Evolutionary conservation across 2,888 invertebrate species (phyloP), one percentile per base, ranked within the genome.

Genomic region (Caenorhabditis panamensis): DNA sequence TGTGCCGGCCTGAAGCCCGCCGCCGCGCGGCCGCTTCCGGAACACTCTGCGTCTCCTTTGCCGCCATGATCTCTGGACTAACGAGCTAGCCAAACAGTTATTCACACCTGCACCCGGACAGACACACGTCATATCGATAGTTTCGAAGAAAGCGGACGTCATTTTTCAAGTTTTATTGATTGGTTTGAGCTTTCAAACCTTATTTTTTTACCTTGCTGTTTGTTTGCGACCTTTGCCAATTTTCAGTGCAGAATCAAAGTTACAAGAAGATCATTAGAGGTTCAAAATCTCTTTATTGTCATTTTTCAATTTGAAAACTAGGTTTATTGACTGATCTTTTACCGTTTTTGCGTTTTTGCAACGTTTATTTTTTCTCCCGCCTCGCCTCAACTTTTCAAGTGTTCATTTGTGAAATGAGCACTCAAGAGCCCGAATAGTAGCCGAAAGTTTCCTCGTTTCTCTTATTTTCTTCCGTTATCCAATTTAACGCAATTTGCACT

Each of bases 401-500:
- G 72, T 72, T 72, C 72, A 72, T 72, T 72, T 63, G 72, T 72
- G 72, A 72, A 72, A 72, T 72, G 72, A 72, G 72, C 72, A 72
- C 72, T 72, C 47, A 64, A 72, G 58, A 3, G 31, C 54, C 54
- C 28, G 26, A 8, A n/a, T 49, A 36, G 20, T 37, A 54, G 26
- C 28, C 51, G 18, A 26, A 20, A 22, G 37, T 51, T 24, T 11
- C 20, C 37, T 26, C 8, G 37, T 22, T 11, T 51, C 47, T 61
- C 53, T 53, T 11, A 26, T n/a, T 31, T 31, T n/a, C 64, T 64
- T 64, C 58, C 71, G 62, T 56, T 44, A 49, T 53, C 51, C 5
- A n/a, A n/a, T n/a, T n/a, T n/a, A n/a, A n/a, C n/a, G n/a, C n/a
- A n/a, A n/a, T n/a, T n/a, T n/a, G n/a, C n/a, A n/a, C n/a, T n/a